These are phyloP conservation scores for Rhynchophorus ferrugineus DNA, from an alignment of 1,140 invertebrate genomes.

Conservation along the genomic window DNA sequence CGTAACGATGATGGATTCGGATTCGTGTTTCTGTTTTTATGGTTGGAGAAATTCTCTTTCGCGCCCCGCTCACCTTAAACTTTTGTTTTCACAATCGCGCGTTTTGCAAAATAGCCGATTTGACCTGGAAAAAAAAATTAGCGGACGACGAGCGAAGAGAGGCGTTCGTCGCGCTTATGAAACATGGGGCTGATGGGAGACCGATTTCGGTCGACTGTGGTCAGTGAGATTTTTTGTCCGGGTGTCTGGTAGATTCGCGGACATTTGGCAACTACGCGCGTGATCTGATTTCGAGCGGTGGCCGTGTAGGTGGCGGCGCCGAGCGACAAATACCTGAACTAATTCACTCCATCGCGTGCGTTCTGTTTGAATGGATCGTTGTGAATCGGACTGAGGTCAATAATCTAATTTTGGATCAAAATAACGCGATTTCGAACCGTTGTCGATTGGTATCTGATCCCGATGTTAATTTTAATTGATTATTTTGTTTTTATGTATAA, in stretches of 20 bases:
- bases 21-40: constrained; percentile 7
- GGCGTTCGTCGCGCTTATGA: no score
- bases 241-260: neutral
- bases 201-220: no score
- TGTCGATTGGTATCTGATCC: no score
- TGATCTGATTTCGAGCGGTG: constrained; percentile 1
- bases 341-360: constrained; percentile 23
- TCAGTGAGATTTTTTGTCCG: no score
- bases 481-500: neutral
- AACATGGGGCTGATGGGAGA: no score
- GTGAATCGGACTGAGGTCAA: constrained; percentile 5
- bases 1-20: no score
- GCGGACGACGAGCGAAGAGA: no score
- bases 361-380: constrained; percentile 21
- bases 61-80: neutral
- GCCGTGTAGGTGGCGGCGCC: constrained; percentile 22
- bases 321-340: constrained; percentile 31
- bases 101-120: neutral
- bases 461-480: no score
- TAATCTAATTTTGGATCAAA: neutral
- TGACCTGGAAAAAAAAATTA: neutral
- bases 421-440: neutral
- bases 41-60: constrained; percentile 11
- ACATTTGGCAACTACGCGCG: constrained; percentile 5
- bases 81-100: neutral